Percentiles rank a stretch among this genome's conserved stretches.
Conservation (phyloP, 1,140 invertebrate species). For the Drosophila willistoni region DNA sequence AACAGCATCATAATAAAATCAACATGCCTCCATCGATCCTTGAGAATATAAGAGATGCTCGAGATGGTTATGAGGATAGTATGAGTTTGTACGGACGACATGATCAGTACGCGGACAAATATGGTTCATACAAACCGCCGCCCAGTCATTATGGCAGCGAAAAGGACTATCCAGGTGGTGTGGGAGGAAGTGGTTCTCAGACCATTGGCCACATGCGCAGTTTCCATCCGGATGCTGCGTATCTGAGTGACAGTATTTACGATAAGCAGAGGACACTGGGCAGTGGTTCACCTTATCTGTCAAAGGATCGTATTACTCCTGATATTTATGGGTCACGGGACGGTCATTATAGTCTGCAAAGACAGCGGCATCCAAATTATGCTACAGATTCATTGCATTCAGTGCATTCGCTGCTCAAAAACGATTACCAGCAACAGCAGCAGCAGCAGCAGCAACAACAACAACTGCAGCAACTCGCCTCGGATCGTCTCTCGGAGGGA, state of each 20-base stretch:
- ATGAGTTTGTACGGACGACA: slow-evolving; percentile 70
- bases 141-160: slow-evolving; percentile 81
- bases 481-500: slow-evolving; percentile 87
- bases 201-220: slow-evolving; percentile 79
- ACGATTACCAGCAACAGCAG: slow-evolving; percentile 86
- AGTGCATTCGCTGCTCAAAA: slow-evolving; percentile 84
- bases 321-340: slow-evolving; percentile 80
- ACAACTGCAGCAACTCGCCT: slow-evolving; percentile 84
- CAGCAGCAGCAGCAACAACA: slow-evolving; percentile 85
- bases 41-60: slow-evolving; percentile 84
- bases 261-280: slow-evolving; percentile 75
- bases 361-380: slow-evolving; percentile 72
- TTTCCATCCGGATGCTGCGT: slow-evolving; percentile 75
- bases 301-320: slow-evolving; percentile 79
- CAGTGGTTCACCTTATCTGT: slow-evolving; percentile 78
- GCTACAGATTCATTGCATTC: slow-evolving; percentile 78
- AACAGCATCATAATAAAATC: slow-evolving; percentile 83
- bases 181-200: slow-evolving; percentile 64
- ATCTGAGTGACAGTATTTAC: slow-evolving; percentile 79
- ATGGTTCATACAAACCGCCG: slow-evolving; percentile 79
- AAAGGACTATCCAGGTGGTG: slow-evolving; percentile 71
- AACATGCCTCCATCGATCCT: slow-evolving; percentile 85
- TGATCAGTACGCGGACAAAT: slow-evolving; percentile 76
- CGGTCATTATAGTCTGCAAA: slow-evolving; percentile 77
- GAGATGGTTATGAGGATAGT: slow-evolving; percentile 84